phyloP scores from a whole-genome alignment of 2,797 vertebrate species.

The Chanos chanos region DNA sequence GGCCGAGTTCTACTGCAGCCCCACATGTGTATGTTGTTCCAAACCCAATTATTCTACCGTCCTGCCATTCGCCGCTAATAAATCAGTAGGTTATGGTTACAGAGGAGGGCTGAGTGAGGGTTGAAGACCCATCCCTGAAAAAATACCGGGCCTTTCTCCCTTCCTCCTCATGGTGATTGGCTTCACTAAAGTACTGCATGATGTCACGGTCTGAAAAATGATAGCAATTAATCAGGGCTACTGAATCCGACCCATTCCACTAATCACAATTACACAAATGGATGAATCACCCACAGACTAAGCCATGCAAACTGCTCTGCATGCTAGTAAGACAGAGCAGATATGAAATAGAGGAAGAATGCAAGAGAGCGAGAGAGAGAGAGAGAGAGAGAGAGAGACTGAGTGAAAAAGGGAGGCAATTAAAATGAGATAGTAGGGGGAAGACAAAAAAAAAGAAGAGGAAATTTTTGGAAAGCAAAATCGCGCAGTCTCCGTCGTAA shows the following conservation, averaged over 20 bases:
- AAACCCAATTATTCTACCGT: conserved; percentile 60
- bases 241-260: conserved; percentile 60
- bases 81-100: conserved; percentile 49
- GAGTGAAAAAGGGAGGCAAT: conserved; percentile 1
- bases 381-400: conserved; percentile 24
- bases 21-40: conserved; percentile 48
- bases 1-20: conserved; percentile 19
- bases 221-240: conserved; percentile 72
- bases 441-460: background rate
- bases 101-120: conserved; percentile 21
- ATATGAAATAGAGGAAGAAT: background rate
- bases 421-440: background rate
- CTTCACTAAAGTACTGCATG: conserved; percentile 51
- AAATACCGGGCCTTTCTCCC: background rate
- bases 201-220: conserved; percentile 61
- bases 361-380: background rate
- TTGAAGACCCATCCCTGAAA: conserved; percentile 26
- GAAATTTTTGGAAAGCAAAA: conserved; percentile 49
- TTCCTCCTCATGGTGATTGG: conserved; percentile 44
- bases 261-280: conserved; percentile 63
- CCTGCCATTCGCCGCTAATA: conserved; percentile 56
- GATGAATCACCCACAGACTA: conserved; percentile 47
- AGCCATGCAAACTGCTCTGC: conserved; percentile 13
- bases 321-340: no score
- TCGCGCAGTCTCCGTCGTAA: conserved; percentile 46